A percentile compares a stretch with the other conserved stretches of the same genome.
Conservation (phyloP, 1,140 invertebrate genomes). For the Hypsibius dujardini region DNA sequence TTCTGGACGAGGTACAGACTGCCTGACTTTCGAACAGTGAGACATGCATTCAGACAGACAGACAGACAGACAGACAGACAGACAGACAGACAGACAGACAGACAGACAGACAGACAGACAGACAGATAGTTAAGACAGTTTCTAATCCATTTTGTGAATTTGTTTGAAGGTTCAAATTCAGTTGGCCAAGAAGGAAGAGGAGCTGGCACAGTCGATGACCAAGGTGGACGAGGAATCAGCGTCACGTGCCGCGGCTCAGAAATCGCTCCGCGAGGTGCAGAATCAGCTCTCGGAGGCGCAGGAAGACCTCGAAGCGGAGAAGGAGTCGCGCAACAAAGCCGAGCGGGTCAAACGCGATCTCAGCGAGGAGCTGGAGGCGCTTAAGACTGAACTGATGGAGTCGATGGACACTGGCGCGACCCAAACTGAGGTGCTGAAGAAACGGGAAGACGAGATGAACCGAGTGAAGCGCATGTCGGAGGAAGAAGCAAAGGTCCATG, state of each 20-base stretch:
- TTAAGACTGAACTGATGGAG: slow-evolving; percentile 87
- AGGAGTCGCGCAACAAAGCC: slow-evolving; percentile 66
- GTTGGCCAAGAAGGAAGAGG: slow-evolving; percentile 78
- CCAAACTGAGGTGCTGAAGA: slow-evolving; percentile 77
- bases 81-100: no score
- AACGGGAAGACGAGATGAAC: slow-evolving; percentile 81
- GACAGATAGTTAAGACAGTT: no score
- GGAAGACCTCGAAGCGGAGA: slow-evolving; percentile 87
- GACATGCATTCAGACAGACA: no score
- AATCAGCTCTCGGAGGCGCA: slow-evolving; percentile 45
- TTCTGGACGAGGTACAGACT: slow-evolving; percentile 67
- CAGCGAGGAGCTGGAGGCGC: slow-evolving; percentile 83
- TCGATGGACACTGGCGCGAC: slow-evolving; percentile 80
- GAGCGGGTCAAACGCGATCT: slow-evolving; percentile 83
- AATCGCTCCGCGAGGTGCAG: slow-evolving; percentile 71
- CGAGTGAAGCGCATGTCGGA: slow-evolving; percentile 75
- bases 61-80: no score
- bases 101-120: no score
- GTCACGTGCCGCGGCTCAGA: slow-evolving; percentile 60
- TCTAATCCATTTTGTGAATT: no score
- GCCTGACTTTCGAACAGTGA: no score
- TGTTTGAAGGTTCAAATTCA: slow-evolving; percentile 36
- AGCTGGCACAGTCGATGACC: slow-evolving; percentile 64
- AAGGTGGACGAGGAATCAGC: slow-evolving; percentile 53
- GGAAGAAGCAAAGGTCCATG: slow-evolving; percentile 63